Conservation (phyloP, 2,888 invertebrate species). For the Parthenolecanium corni region DNA sequence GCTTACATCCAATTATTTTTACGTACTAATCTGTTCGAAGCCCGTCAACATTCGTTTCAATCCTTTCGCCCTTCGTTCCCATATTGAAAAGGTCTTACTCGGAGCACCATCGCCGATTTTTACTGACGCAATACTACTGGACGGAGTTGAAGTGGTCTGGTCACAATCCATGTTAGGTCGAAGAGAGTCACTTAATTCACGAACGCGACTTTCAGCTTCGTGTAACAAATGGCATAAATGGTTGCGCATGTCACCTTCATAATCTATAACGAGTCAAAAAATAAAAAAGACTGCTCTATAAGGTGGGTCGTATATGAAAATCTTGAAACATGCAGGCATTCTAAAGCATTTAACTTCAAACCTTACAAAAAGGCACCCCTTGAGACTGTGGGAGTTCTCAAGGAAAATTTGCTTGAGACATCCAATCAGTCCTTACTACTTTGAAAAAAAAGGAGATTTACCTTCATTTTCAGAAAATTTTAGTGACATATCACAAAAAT, state of each 20-base stretch:
- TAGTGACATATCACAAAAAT: too few relatives aligned
- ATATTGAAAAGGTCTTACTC: conserved; percentile 73
- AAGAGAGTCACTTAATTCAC: conserved; percentile 54
- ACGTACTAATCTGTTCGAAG: conserved; percentile 68
- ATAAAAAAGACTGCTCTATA: too few relatives aligned
- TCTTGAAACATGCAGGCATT: too few relatives aligned
- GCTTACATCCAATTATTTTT: neutral
- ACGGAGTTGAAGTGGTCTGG: conserved; percentile 29
- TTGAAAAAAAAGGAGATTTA: too few relatives aligned
- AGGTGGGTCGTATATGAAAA: too few relatives aligned
- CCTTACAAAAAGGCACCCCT: too few relatives aligned
- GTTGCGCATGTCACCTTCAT: conserved; percentile 59
- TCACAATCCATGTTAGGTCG: conserved; percentile 33
- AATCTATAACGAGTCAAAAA: too few relatives aligned
- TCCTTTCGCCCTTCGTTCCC: conserved; percentile 72
- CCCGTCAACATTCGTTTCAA: conserved; percentile 71
- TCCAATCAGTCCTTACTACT: too few relatives aligned
- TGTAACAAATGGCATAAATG: conserved; percentile 64
- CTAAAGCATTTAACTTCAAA: too few relatives aligned
- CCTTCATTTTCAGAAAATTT: too few relatives aligned
- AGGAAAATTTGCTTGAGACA: too few relatives aligned
- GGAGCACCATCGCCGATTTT: conserved; percentile 46
- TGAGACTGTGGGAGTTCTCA: too few relatives aligned
- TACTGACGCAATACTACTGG: conserved; percentile 27
- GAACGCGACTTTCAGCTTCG: conserved; percentile 72